Evolutionary conservation across 1,140 invertebrate species (phyloP).

Genomic region (Bombus haemorrhoidalis): DNA sequence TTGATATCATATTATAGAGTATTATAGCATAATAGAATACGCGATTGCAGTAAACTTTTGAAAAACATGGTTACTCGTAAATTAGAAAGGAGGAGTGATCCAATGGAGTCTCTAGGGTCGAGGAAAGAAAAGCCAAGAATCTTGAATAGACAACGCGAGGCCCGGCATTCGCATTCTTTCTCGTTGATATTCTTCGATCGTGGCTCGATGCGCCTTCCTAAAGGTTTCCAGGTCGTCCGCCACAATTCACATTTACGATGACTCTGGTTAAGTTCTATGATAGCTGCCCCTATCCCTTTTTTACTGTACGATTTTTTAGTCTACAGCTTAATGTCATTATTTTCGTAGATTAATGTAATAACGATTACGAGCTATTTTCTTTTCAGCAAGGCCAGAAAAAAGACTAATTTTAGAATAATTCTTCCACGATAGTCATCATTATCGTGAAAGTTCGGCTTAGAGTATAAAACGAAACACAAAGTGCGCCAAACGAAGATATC

Average conservation of each 20-base stretch:
- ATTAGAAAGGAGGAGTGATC: conserved; percentile 43
- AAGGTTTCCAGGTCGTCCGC: conserved; percentile 50
- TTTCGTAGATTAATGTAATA: no score
- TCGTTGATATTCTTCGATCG: conserved; percentile 50
- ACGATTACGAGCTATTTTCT: not conserved
- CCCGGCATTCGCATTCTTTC: conserved; percentile 45
- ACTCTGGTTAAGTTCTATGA: not conserved
- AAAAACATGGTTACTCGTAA: conserved; percentile 3
- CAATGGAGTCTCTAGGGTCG: not conserved
- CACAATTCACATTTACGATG: conserved; percentile 37
- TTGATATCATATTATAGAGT: not conserved
- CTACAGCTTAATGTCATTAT: not conserved
- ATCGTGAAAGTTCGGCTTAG: not conserved
- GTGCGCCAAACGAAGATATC: not conserved
- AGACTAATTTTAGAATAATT: not conserved
- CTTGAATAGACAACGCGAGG: conserved; percentile 19
- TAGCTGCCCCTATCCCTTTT: not conserved
- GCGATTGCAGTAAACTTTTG: not conserved
- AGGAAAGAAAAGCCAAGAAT: conserved; percentile 38
- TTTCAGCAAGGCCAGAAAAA: not conserved
- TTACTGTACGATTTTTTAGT: not conserved
- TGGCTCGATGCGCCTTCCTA: conserved; percentile 33
- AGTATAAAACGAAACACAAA: not conserved
- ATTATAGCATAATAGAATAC: not conserved
- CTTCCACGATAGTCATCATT: no score